Conservation (phyloP, 2,113 vertebrate species). For the Lycaon pictus region DNA sequence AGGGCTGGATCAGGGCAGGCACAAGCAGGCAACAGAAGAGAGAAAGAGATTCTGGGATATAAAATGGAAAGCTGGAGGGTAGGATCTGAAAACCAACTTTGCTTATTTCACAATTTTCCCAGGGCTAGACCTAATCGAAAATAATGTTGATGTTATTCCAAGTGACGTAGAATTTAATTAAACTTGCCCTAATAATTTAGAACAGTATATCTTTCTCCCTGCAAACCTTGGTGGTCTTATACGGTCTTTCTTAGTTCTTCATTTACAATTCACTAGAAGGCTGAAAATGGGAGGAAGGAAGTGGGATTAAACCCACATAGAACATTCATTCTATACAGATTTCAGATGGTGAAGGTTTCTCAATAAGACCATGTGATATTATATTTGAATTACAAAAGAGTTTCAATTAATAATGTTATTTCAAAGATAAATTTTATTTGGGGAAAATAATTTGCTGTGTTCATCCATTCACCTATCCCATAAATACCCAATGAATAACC, state of each 20-base stretch:
- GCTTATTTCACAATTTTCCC: not conserved
- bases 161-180: constrained; percentile 21
- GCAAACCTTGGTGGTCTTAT: not conserved
- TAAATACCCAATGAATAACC: not conserved
- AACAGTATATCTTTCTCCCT: not conserved
- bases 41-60: not conserved
- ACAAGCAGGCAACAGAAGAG: not conserved
- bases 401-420: not conserved
- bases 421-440: not conserved
- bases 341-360: not conserved
- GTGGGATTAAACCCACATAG: not conserved
- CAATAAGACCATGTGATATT: not conserved
- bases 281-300: not conserved
- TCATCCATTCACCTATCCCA: not conserved
- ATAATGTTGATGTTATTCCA: not conserved
- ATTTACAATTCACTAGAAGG: not conserved
- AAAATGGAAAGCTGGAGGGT: not conserved
- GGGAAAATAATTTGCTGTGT: not conserved
- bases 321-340: not conserved
- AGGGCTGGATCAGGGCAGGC: not conserved
- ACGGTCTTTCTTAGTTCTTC: not conserved
- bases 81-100: not conserved
- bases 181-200: not conserved
- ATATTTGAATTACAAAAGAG: not conserved
- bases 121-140: not conserved